Evolutionary conservation across 1,140 invertebrate species (phyloP).

Genomic region (Pogonomyrmex californicus): DNA sequence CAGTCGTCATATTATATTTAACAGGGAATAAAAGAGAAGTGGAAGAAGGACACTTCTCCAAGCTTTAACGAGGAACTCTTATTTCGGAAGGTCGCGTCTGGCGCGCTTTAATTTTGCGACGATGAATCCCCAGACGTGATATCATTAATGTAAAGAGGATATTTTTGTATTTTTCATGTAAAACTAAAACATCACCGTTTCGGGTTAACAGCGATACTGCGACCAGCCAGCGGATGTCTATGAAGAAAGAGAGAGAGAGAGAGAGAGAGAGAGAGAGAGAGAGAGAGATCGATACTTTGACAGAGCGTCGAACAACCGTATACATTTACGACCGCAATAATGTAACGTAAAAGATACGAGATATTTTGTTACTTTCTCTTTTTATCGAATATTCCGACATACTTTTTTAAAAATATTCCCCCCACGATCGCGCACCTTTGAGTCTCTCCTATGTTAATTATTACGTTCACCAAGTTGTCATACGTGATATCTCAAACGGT

Average conservation of each 20-base stretch:
- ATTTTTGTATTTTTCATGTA: constrained; percentile 37
- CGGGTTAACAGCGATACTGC: constrained; percentile 33
- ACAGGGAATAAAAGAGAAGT: not conserved
- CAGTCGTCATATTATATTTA: not conserved
- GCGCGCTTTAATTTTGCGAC: not conserved
- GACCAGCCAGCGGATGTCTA: not conserved
- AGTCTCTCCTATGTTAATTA: constrained; percentile 8
- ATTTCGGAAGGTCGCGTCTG: not conserved
- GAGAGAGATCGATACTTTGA: constrained; percentile 24
- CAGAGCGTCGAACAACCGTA: not conserved
- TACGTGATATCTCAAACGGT: constrained; percentile 18
- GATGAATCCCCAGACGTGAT: not conserved
- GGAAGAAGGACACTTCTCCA: not conserved
- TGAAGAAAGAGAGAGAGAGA: not conserved
- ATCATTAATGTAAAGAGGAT: constrained; percentile 17
- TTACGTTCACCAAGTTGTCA: not conserved
- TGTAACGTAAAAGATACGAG: constrained; percentile 29
- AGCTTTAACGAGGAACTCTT: constrained; percentile 6
- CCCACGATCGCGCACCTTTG: not conserved
- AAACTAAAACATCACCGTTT: constrained; percentile 1
- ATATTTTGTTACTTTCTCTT: constrained; percentile 42
- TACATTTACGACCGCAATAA: constrained; percentile 28
- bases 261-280: not conserved
- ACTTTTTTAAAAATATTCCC: constrained; percentile 4
- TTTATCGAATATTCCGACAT: constrained; percentile 13